Evolutionary conservation across 2,888 invertebrate species (phyloP).

Genomic region (Exocentrus adspersus): DNA sequence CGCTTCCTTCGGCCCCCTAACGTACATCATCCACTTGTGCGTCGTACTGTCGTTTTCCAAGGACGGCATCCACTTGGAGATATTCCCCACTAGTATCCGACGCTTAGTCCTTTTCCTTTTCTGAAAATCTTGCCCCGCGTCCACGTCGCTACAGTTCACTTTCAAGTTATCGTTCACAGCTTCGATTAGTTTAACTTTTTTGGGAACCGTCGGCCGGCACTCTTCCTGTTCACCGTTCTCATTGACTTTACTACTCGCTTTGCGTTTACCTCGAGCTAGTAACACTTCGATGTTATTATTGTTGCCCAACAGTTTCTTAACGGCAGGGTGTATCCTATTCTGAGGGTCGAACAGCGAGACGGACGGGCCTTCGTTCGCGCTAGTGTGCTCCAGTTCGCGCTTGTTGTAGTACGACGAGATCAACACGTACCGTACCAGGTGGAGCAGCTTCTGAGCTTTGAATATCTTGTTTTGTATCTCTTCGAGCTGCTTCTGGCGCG

Average conservation of each 20-base stretch:
- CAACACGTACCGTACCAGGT: conserved; percentile 69
- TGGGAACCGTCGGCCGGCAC: conserved; percentile 28
- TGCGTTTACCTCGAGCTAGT: conserved; percentile 35
- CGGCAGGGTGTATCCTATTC: conserved; percentile 77
- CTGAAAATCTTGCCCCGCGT: conserved; percentile 28
- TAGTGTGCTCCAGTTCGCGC: conserved; percentile 64
- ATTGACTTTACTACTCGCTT: conserved; percentile 30
- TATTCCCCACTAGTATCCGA: conserved; percentile 72
- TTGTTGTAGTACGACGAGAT: conserved; percentile 71
- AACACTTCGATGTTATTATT: conserved; percentile 49
- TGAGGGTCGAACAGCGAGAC: conserved; percentile 54
- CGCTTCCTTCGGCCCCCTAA: conserved; percentile 74
- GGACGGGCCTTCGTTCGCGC: conserved; percentile 55
- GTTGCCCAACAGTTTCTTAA: conserved; percentile 77
- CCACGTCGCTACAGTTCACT: conserved; percentile 14
- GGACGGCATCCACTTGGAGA: conserved; percentile 83
- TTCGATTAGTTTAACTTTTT: conserved; percentile 39
- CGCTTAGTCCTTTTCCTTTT: conserved; percentile 57
- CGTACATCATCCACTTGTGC: conserved; percentile 92
- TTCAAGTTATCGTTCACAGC: conserved; percentile 5
- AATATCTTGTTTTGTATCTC: conserved; percentile 74
- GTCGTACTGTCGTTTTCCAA: conserved; percentile 76
- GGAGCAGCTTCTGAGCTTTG: conserved; percentile 68
- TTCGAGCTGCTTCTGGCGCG: conserved; percentile 77
- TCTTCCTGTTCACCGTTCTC: conserved; percentile 25